These are phyloP conservation scores for Limnodromus scolopaceus DNA, from an alignment of 2,797 vertebrate genomes.

Conservation along the genomic window DNA sequence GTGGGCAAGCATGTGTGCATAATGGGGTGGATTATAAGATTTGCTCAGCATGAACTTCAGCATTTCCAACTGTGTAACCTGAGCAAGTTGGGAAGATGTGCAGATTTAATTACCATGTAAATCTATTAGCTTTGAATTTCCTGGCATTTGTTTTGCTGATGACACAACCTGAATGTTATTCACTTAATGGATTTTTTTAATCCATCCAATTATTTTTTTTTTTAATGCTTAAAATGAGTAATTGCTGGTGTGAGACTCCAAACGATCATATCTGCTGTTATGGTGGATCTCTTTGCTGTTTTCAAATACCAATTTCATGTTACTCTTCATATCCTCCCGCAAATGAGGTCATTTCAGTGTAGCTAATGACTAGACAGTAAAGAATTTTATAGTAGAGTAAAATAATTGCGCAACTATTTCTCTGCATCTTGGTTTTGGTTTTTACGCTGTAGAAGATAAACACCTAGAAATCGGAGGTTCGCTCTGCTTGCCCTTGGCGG, in stretches of 20 bases:
- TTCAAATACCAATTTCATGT: background rate
- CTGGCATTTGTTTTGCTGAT: slow-evolving; percentile 10
- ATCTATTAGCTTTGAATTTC: slow-evolving; percentile 19
- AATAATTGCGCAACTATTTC: background rate
- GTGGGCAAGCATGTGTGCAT: slow-evolving; percentile 29
- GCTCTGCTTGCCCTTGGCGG: background rate
- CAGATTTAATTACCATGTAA: slow-evolving; percentile 24
- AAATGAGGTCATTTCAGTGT: background rate
- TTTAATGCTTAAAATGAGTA: background rate
- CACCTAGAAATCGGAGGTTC: background rate
- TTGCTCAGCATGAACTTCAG: slow-evolving; percentile 31
- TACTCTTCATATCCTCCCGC: background rate
- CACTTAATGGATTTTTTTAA: background rate
- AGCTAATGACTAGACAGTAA: background rate
- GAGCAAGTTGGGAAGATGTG: slow-evolving; percentile 44
- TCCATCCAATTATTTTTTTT: background rate
- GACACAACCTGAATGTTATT: background rate
- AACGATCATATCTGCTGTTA: background rate
- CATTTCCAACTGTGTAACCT: slow-evolving; percentile 46
- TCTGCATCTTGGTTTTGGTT: background rate
- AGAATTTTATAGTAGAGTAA: background rate
- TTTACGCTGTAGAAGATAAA: background rate
- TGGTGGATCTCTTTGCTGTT: background rate
- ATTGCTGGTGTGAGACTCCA: slow-evolving; percentile 5
- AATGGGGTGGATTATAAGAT: slow-evolving; percentile 47